Percentiles rank a stretch among this genome's conserved stretches.
phyloP scores from a whole-genome alignment of 2,797 vertebrate genomes.

The Pterois miles region DNA sequence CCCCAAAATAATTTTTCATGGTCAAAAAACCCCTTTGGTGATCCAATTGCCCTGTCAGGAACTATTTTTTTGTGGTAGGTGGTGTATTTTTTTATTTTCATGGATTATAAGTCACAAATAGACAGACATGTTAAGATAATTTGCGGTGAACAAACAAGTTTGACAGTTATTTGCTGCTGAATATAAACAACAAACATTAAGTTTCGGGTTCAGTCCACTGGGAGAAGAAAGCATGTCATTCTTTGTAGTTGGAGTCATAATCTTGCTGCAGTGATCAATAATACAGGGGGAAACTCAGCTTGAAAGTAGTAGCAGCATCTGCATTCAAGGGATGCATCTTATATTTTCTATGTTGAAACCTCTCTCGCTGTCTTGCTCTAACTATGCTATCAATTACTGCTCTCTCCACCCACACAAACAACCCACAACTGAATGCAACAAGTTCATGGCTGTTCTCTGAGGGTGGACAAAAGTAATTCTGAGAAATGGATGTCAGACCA shows the following conservation, averaged over 20 bases:
- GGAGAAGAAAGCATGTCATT: neutral
- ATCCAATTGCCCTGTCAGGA: neutral
- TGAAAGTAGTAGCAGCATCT: neutral
- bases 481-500: neutral
- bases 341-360: neutral
- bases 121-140: neutral
- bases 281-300: neutral
- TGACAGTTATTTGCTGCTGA: neutral
- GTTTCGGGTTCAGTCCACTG: neutral
- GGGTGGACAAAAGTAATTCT: neutral
- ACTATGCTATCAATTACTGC: neutral
- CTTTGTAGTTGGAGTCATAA: neutral
- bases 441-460: neutral
- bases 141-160: neutral
- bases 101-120: neutral
- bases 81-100: neutral
- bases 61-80: neutral
- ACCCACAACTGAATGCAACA: neutral
- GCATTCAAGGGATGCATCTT: neutral
- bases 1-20: neutral
- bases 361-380: neutral
- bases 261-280: neutral
- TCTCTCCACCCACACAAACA: neutral
- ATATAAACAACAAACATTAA: neutral
- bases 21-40: neutral